Base-by-base conservation (phyloP, 2,113 vertebrate species). In the Columbina picui region DNA sequence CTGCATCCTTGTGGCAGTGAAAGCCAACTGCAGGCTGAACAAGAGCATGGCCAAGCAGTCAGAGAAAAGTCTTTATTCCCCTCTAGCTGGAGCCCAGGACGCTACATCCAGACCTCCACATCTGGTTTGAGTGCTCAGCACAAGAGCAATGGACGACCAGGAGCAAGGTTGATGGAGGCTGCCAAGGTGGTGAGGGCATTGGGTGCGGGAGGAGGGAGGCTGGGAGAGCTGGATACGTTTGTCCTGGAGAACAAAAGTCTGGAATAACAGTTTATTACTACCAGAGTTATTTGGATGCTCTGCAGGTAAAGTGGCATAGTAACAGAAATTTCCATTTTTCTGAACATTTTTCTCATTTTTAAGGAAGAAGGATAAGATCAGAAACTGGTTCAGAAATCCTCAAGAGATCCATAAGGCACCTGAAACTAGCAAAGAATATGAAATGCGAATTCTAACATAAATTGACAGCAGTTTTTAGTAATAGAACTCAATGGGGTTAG, bases 361-460 rank as follows among this genome's bases (percentile, higher is more conserved):
- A 29, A 84, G 59, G 47, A 20, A 45, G n/a, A 30, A 52, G 0
- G 4, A 1, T 29, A 4, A 7, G 1, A 45, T 7, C 9, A 50
- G 63, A 52, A 39, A 10, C 21, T 3, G 22, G 3, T 60, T 41
- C 36, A 22, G 77, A 60, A 80, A 25, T 15, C 32, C 55, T 53
- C 23, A 6, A 27, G 53, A 55, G 19, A 32, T 26, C n/a, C 26
- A 11, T 1, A 18, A 68, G 5, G 6, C 21, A 17, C 8, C 3
- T 36, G 52, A 81, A 70, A 34, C 8, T 20, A 5, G 4, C 36
- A 38, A 55, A 64, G 9, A 47, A 22, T 5, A 16, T 1, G 12
- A 69, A 85, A 64, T 4, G 13, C 0, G 1, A 8, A 43, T 69
- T 43, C 36, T 38, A 14, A 32, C 7, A 0, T 0, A 14, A 45